These are phyloP conservation scores for Melitaea cinxia DNA, from an alignment of 1,140 invertebrate species.

Conservation along the genomic window DNA sequence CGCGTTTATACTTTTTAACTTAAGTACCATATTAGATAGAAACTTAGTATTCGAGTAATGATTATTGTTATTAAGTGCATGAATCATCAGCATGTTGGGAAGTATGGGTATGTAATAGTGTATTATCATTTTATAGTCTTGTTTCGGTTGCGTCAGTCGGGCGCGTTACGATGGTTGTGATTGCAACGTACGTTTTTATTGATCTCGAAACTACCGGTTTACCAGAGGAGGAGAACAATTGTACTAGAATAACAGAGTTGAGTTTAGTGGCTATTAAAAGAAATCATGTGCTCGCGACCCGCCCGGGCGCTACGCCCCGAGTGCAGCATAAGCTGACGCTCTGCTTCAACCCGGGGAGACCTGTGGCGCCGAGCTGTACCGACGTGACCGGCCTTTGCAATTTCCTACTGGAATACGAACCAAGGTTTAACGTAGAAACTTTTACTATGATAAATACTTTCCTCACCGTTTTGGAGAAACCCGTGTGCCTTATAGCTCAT, in stretches of 20 bases:
- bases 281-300: slow-evolving; percentile 71
- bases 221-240: slow-evolving; percentile 70
- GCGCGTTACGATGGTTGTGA: slow-evolving; percentile 51
- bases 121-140: slow-evolving; percentile 2
- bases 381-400: slow-evolving; percentile 86
- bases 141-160: no score
- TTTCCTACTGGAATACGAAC: slow-evolving; percentile 83
- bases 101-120: not conserved
- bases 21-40: no score
- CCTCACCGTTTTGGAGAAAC: slow-evolving; percentile 77
- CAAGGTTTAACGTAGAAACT: slow-evolving; percentile 81
- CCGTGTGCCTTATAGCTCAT: slow-evolving; percentile 89
- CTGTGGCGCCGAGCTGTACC: slow-evolving; percentile 74
- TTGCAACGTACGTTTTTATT: slow-evolving; percentile 84
- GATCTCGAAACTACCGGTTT: slow-evolving; percentile 86
- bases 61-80: not conserved
- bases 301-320: slow-evolving; percentile 76
- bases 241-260: slow-evolving; percentile 85
- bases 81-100: slow-evolving; percentile 1
- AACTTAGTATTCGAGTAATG: no score
- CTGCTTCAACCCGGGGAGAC: slow-evolving; percentile 83
- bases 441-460: slow-evolving; percentile 78
- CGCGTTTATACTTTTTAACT: no score
- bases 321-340: slow-evolving; percentile 84
- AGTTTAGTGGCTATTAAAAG: slow-evolving; percentile 82